A percentile compares a stretch with the other conserved stretches of the same genome.
phyloP scores from a whole-genome alignment of 2,113 vertebrate genomes.

The Nanorana parkeri region DNA sequence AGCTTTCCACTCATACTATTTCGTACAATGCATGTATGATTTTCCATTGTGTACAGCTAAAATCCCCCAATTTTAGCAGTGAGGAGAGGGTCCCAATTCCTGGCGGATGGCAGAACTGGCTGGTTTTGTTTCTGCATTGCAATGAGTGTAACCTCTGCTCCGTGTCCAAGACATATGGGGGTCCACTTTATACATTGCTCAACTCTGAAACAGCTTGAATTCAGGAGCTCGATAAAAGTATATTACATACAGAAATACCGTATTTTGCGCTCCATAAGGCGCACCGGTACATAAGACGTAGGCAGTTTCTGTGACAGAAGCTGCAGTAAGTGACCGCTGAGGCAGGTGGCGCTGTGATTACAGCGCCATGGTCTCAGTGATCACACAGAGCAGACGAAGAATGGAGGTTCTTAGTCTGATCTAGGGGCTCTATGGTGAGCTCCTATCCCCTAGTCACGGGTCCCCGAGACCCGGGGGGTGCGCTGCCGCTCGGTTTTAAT shows the following conservation, averaged over 20 bases:
- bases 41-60: constrained; percentile 34
- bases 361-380: too few relatives aligned
- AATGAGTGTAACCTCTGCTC: constrained; percentile 36
- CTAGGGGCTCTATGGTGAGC: too few relatives aligned
- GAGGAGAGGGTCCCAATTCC: not conserved
- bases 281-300: too few relatives aligned
- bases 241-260: constrained; percentile 14
- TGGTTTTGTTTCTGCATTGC: constrained; percentile 18
- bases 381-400: too few relatives aligned
- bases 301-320: too few relatives aligned
- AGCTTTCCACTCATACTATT: constrained; percentile 15
- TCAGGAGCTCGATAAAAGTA: constrained; percentile 10
- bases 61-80: not conserved
- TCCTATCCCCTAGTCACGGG: too few relatives aligned
- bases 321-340: too few relatives aligned
- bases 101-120: not conserved
- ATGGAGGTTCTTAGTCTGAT: too few relatives aligned
- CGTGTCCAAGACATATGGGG: not conserved
- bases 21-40: constrained; percentile 12
- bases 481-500: too few relatives aligned
- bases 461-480: too few relatives aligned
- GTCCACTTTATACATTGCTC: not conserved
- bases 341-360: too few relatives aligned
- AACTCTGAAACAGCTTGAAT: constrained; percentile 24
- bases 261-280: not conserved